Conservation (phyloP, 2,888 invertebrate species). For the Lasioglossum vierecki region DNA sequence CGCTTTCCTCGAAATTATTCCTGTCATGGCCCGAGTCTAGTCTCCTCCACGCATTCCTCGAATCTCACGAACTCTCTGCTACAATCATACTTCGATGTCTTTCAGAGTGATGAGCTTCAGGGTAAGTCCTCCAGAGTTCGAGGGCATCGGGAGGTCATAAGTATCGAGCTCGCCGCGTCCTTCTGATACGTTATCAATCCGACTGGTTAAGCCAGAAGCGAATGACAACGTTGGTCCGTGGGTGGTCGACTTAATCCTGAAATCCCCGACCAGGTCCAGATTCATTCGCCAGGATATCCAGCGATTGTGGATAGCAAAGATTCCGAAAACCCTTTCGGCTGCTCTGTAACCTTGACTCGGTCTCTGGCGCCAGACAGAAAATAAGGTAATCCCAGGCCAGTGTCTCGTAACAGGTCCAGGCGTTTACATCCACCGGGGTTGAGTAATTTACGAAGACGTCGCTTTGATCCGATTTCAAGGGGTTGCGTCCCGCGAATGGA, state of each 20-base stretch:
- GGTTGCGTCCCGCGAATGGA: slow-evolving; percentile 27
- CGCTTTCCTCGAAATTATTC: slow-evolving; percentile 14
- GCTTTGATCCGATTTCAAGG: slow-evolving; percentile 61
- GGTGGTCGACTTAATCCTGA: slow-evolving; percentile 68
- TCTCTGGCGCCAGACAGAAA: slow-evolving; percentile 48
- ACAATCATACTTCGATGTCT: background rate
- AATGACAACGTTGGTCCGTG: slow-evolving; percentile 60
- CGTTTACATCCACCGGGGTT: slow-evolving; percentile 51
- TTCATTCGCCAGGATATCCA: slow-evolving; percentile 66
- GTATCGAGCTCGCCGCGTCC: slow-evolving; percentile 61
- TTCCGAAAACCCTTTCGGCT: slow-evolving; percentile 25
- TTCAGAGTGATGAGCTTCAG: slow-evolving; percentile 6
- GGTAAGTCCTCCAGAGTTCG: slow-evolving; percentile 33
- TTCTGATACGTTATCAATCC: slow-evolving; percentile 68
- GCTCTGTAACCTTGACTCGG: slow-evolving; percentile 48
- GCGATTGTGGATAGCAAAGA: slow-evolving; percentile 49
- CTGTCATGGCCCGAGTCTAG: background rate
- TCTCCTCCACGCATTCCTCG: background rate
- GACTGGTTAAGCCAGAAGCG: slow-evolving; percentile 69
- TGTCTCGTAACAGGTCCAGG: slow-evolving; percentile 24
- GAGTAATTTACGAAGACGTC: slow-evolving; percentile 59
- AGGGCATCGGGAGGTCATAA: slow-evolving; percentile 59
- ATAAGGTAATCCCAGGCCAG: slow-evolving; percentile 40
- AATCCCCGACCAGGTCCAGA: slow-evolving; percentile 67
- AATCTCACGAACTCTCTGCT: background rate